A percentile compares a stretch with the other conserved stretches of the same genome.
Evolutionary conservation across 2,888 invertebrate genomes (phyloP).

Genomic region (Geophilus truncorum): DNA sequence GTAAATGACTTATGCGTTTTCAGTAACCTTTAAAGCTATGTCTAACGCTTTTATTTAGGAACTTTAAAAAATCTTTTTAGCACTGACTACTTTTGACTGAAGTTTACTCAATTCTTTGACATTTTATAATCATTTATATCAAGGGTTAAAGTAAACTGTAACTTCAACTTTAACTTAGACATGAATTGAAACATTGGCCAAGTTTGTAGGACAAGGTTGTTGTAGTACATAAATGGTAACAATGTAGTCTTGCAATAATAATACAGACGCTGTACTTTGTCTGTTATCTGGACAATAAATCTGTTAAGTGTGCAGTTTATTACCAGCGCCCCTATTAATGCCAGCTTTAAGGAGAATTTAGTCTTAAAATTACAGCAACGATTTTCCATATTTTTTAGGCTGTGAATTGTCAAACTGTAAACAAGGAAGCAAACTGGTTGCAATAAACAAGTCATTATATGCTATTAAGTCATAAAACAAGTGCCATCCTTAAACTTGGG

Average conservation of each 20-base stretch:
- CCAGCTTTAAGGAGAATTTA: background rate
- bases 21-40: too few relatives aligned
- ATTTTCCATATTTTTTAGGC: background rate
- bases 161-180: too few relatives aligned
- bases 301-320: background rate
- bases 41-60: too few relatives aligned
- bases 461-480: constrained; percentile 16
- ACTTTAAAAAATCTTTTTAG: too few relatives aligned
- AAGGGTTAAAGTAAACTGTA: too few relatives aligned
- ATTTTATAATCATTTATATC: too few relatives aligned
- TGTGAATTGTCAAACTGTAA: background rate
- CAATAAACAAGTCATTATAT: background rate
- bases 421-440: background rate
- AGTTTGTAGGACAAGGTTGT: too few relatives aligned
- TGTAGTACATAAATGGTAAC: background rate
- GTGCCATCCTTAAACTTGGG: background rate
- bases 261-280: background rate
- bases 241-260: background rate
- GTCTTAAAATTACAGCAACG: background rate
- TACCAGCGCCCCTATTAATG: background rate
- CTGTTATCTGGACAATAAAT: background rate
- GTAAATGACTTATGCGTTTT: too few relatives aligned
- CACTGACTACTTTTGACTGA: too few relatives aligned
- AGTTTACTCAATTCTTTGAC: too few relatives aligned
- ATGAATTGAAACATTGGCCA: too few relatives aligned